These are phyloP conservation scores for Craseonycteris thonglongyai DNA, from an alignment of 2,113 vertebrate genomes.

Conservation along the genomic window DNA sequence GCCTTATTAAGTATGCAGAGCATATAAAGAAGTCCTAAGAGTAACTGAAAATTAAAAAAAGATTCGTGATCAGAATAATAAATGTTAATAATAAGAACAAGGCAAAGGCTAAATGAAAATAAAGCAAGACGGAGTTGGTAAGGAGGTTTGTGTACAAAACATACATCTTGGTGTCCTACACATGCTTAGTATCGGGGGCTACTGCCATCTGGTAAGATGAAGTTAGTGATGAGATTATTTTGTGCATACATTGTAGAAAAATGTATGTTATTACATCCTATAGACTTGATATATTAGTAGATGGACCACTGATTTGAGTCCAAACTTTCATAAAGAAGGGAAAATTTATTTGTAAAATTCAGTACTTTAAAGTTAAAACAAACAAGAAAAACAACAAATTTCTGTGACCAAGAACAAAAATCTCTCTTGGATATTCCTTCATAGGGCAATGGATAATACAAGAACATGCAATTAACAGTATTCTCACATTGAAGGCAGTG, in stretches of 20 bases:
- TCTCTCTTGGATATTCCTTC: neutral
- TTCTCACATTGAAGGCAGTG: neutral
- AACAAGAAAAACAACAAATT: neutral
- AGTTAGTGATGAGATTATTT: neutral
- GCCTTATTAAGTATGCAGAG: neutral
- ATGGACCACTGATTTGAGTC: neutral
- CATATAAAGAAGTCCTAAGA: neutral
- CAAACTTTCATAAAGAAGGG: neutral
- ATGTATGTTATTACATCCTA: neutral
- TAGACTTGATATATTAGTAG: neutral
- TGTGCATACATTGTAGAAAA: neutral
- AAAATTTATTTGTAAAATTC: neutral
- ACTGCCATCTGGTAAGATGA: neutral
- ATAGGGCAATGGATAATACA: neutral
- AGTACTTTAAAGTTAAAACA: conserved; percentile 9
- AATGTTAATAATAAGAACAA: neutral
- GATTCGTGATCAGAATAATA: neutral
- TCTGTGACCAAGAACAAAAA: neutral
- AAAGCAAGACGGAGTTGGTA: neutral
- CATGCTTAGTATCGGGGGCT: neutral
- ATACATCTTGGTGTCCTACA: neutral
- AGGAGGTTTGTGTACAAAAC: neutral
- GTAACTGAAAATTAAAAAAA: neutral
- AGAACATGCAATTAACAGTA: neutral
- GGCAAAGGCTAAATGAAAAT: neutral